Percentiles rank a stretch among this genome's conserved stretches.
Conservation (phyloP, 2,888 invertebrate genomes). For the Proisotoma minuta region DNA sequence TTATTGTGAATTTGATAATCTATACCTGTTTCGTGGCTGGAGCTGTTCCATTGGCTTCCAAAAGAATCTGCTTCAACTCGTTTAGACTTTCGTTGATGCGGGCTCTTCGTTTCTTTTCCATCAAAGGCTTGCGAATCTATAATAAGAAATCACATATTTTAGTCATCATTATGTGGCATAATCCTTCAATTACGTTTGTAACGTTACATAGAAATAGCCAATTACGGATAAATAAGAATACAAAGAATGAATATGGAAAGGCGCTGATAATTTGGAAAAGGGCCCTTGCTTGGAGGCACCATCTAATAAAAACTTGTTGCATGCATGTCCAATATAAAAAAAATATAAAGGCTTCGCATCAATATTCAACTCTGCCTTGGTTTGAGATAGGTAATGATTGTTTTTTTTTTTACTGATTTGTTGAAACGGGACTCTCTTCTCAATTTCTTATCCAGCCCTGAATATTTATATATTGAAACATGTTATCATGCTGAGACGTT, state of each 20-base stretch:
- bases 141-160: slow-evolving; percentile 1
- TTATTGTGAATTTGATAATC: slow-evolving; percentile 43
- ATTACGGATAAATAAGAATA: too few species aligned
- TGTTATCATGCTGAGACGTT: background rate
- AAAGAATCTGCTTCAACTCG: slow-evolving; percentile 55
- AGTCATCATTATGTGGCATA: too few species aligned
- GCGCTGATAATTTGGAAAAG: background rate
- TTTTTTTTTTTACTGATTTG: background rate
- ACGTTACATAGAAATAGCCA: too few species aligned
- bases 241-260: background rate
- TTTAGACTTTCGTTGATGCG: slow-evolving; percentile 57
- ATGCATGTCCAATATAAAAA: background rate
- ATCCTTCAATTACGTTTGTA: too few species aligned
- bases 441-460: too few species aligned
- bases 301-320: background rate
- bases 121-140: slow-evolving; percentile 55
- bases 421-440: background rate
- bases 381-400: background rate
- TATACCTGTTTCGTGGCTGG: slow-evolving; percentile 48
- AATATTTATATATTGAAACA: too few species aligned
- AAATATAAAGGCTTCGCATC: too few species aligned
- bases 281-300: background rate
- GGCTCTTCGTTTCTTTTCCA: slow-evolving; percentile 57
- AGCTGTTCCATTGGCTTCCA: slow-evolving; percentile 49
- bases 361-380: background rate